phyloP scores from a whole-genome alignment of 2,888 invertebrate genomes.

The Drosophila maculinotata region DNA sequence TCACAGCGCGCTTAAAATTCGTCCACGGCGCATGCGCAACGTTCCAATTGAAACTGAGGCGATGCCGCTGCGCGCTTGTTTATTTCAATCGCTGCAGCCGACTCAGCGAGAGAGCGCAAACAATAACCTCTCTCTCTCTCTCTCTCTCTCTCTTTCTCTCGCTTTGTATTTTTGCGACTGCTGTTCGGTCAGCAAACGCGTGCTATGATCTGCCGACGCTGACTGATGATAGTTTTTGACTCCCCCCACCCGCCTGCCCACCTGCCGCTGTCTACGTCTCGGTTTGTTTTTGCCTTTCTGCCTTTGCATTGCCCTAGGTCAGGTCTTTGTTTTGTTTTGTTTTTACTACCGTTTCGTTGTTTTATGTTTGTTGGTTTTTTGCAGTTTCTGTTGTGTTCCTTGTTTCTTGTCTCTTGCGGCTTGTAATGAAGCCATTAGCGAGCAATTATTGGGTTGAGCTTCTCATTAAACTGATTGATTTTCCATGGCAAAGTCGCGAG shows the following conservation, averaged over 20 bases:
- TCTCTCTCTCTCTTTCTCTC: conserved; percentile 3
- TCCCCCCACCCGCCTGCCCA: not conserved
- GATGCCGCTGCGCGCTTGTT: conserved; percentile 59
- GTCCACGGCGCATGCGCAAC: conserved; percentile 68
- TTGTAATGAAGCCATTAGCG: conserved; percentile 74
- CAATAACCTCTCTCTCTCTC: not conserved
- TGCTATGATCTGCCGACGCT: conserved; percentile 42
- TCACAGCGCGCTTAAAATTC: conserved; percentile 29
- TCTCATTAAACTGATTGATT: conserved; percentile 63
- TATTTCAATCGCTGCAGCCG: conserved; percentile 56
- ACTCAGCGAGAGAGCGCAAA: conserved; percentile 8
- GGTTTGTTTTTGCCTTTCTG: conserved; percentile 18
- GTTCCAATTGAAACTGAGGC: conserved; percentile 74
- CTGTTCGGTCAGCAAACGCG: conserved; percentile 40
- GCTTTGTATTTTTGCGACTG: conserved; percentile 6
- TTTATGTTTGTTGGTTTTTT: conserved; percentile 12
- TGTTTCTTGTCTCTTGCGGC: conserved; percentile 36
- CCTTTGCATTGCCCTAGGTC: conserved; percentile 74
- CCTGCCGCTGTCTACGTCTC: not conserved
- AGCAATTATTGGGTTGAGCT: conserved; percentile 57
- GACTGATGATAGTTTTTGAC: conserved; percentile 22
- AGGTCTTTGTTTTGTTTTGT: conserved; percentile 60
- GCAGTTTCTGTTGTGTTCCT: conserved; percentile 11
- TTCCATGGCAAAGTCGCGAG: conserved; percentile 8
- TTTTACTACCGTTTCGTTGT: conserved; percentile 51